These are phyloP conservation scores for Arenaria interpres DNA, from an alignment of 2,113 vertebrate species.

Conservation along the genomic window DNA sequence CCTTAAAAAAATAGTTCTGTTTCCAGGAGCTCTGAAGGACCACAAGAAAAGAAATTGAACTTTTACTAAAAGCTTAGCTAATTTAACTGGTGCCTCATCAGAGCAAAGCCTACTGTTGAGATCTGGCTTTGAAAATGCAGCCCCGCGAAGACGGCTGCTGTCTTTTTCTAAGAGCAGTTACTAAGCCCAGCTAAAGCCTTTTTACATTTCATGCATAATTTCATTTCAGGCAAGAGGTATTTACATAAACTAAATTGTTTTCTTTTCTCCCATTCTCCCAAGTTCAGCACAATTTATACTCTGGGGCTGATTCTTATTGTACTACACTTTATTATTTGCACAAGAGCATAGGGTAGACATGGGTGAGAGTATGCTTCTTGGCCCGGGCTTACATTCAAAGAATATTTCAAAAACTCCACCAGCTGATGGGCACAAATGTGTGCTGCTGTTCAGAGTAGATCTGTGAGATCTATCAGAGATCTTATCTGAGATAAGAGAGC, in stretches of 20 bases:
- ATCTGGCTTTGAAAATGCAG: background rate
- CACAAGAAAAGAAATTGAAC: background rate
- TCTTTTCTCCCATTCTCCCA: background rate
- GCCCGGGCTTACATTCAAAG: background rate
- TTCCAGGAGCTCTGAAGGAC: background rate
- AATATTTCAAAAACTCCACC: background rate
- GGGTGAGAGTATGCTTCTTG: background rate
- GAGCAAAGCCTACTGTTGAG: background rate
- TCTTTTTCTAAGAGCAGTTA: background rate
- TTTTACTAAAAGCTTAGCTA: background rate
- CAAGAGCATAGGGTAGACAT: background rate
- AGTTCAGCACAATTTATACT: background rate
- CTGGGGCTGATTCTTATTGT: background rate
- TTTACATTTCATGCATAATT: background rate
- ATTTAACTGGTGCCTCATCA: background rate
- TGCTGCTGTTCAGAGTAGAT: background rate
- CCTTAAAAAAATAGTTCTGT: background rate
- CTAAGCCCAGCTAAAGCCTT: background rate
- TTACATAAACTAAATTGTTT: background rate
- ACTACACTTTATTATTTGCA: background rate
- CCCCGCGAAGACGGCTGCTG: background rate
- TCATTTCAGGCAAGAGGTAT: background rate
- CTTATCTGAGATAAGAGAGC: background rate
- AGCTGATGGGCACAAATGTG: background rate
- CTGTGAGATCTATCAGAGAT: no score